Evolutionary conservation across 2,113 vertebrate species (phyloP), one percentile per base, ranked within the genome.

Genomic region (Recurvirostra avosetta): DNA sequence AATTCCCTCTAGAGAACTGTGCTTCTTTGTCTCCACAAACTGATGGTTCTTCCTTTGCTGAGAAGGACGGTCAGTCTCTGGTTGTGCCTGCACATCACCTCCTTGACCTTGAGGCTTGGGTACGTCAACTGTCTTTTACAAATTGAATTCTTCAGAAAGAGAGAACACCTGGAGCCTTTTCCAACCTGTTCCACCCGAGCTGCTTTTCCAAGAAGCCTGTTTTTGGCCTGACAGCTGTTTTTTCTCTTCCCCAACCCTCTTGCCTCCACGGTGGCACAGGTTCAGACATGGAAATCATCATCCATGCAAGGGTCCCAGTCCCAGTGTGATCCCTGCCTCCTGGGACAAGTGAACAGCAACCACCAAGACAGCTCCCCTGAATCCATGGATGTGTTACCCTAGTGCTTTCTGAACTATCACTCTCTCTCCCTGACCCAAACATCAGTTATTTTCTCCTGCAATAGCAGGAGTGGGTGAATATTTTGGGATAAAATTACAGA

Each of bases 41-140:
- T 10, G 47, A 25, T 32, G 40, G 25, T 15, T 73, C 49, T 61
- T 90, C 34, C 32, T 81, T 81, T 84, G 38, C 40, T 41, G 38
- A 61, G 38, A 32, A 67, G 61, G 62, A 59, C 2, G 4, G 15
- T 15, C 43, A 58, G 50, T 63, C 38, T 81, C 65, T 52, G 47
- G 6, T 26, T 67, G n/a, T 27, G 38, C 47, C 67, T 62, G 32
- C 27, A 49, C 8, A 10, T 72, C 41, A 20, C 23, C 4, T 11
- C 25, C 52, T 63, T 89, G 38, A n/a, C 21, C 59, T 19, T 63
- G 47, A 34, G 45, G 5, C 50, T n/a, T 43, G 50, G 15, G 7
- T 49, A 58, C 0, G 0, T 23, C 11, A 3, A 5, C 34, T 76
- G 30, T 40, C 76, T 53, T 45, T 66, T 36, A 75, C 76, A 26